These are phyloP conservation scores for Cotesia typhae DNA, from an alignment of 1,140 invertebrate genomes.

Conservation along the genomic window DNA sequence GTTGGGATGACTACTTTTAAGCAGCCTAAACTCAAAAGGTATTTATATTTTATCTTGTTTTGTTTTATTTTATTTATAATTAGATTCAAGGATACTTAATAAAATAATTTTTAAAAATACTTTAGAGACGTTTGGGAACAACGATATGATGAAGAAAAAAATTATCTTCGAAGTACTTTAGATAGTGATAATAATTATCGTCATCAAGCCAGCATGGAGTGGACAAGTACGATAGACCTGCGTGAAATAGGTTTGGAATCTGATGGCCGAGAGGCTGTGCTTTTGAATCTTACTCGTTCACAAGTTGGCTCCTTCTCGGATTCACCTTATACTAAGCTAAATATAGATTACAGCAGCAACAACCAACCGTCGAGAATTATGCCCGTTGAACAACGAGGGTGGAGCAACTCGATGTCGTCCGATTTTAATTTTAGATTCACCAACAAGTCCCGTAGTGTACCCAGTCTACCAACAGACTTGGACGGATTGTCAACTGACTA, in stretches of 20 bases:
- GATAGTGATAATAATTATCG: conserved; percentile 49
- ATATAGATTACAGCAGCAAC: conserved; percentile 51
- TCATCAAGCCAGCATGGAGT: conserved; percentile 56
- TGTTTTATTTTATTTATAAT: background rate
- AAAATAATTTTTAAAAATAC: conserved; percentile 29
- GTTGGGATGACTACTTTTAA: conserved; percentile 44
- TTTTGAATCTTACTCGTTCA: conserved; percentile 52
- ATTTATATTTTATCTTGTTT: background rate
- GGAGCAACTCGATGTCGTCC: conserved; percentile 53
- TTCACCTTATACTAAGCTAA: conserved; percentile 54
- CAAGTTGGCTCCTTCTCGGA: conserved; percentile 43
- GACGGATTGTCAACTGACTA: conserved; percentile 46
- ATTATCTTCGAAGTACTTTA: conserved; percentile 46
- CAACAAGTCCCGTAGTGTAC: conserved; percentile 63
- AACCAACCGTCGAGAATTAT: conserved; percentile 35
- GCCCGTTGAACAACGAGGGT: conserved; percentile 48
- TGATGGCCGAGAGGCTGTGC: conserved; percentile 50
- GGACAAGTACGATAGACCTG: conserved; percentile 61
- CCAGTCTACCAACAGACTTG: conserved; percentile 61
- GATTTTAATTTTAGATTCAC: conserved; percentile 66
- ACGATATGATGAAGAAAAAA: conserved; percentile 49
- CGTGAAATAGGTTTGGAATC: conserved; percentile 62
- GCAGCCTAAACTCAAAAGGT: conserved; percentile 31
- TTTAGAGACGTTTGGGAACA: conserved; percentile 53
- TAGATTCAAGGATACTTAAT: too few species aligned